phyloP scores from a whole-genome alignment of 2,797 vertebrate genomes.

The Falco cherrug region DNA sequence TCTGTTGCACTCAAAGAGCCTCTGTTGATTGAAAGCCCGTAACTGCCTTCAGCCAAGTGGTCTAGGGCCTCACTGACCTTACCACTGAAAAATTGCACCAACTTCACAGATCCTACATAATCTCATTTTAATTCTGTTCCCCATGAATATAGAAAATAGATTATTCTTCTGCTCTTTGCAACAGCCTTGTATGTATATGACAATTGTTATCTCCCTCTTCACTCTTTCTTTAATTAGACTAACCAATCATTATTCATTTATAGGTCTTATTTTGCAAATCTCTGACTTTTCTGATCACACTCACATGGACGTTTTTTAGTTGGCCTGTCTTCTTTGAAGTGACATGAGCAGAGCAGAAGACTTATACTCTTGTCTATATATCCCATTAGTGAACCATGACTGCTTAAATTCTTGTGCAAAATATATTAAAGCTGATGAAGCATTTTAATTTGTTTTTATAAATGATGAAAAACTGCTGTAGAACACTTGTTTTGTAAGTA shows the following conservation, averaged over 20 bases:
- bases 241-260: neutral
- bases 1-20: neutral
- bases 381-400: neutral
- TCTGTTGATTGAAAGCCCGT: neutral
- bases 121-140: neutral
- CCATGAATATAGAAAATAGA: neutral
- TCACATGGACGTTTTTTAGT: neutral
- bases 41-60: neutral
- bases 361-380: neutral
- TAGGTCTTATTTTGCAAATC: neutral
- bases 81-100: neutral
- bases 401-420: neutral
- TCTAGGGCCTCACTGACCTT: neutral
- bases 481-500: neutral
- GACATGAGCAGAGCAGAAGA: neutral
- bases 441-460: neutral
- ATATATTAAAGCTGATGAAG: neutral
- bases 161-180: neutral
- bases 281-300: neutral
- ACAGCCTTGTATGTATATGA: neutral
- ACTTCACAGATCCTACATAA: neutral
- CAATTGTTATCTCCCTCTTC: neutral
- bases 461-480: neutral
- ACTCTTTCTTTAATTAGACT: neutral
- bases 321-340: neutral